Percentiles rank a stretch among this genome's conserved stretches.
phyloP scores from a whole-genome alignment of 2,113 vertebrate species.

The Epinephelus fuscoguttatus region DNA sequence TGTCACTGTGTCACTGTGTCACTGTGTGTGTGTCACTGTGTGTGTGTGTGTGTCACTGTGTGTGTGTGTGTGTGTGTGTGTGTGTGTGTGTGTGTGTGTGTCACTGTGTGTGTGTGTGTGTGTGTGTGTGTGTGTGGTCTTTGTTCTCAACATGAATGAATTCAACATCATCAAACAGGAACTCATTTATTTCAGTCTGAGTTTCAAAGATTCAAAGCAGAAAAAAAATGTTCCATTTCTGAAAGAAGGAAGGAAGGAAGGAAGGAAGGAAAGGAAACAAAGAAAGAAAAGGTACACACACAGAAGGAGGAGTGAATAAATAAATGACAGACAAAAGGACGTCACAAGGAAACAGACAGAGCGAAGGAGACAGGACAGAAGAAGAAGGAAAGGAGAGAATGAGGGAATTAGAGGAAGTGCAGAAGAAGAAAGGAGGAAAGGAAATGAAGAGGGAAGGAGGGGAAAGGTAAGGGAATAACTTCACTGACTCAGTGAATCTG shows the following conservation, averaged over 20 bases:
- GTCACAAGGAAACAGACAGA: too few species aligned
- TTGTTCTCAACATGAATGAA: constrained; percentile 65
- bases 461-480: too few species aligned
- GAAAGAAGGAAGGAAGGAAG: background rate
- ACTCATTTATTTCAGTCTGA: background rate
- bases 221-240: background rate
- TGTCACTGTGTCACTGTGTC: too few species aligned
- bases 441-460: background rate
- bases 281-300: background rate
- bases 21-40: too few species aligned
- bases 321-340: too few species aligned
- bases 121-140: background rate
- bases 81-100: too few species aligned
- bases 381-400: too few species aligned
- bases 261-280: background rate
- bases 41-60: too few species aligned
- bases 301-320: too few species aligned
- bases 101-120: too few species aligned
- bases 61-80: too few species aligned
- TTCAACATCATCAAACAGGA: constrained; percentile 43
- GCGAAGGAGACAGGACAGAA: background rate
- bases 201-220: background rate
- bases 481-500: too few species aligned
- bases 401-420: background rate
- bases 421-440: background rate